Conservation (phyloP, 2,888 invertebrate genomes). For the Pachymerium ferrugineum region DNA sequence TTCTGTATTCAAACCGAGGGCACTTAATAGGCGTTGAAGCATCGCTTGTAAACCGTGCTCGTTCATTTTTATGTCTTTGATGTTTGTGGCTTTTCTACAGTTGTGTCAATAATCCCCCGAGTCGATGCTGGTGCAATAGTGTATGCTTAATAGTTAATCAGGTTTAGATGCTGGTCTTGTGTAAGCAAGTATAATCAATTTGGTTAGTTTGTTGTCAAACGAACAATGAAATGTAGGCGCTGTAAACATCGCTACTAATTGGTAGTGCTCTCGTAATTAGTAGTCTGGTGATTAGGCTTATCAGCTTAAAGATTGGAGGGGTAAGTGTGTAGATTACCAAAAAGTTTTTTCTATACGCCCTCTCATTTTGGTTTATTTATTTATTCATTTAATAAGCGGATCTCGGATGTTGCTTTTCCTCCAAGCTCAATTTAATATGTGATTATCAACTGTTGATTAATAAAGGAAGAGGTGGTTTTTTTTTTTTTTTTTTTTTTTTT, state of each 20-base stretch:
- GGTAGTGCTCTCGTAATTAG: background rate
- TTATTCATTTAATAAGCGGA: too few relatives aligned
- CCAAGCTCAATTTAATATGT: background rate
- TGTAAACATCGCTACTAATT: background rate
- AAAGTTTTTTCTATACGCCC: too few relatives aligned
- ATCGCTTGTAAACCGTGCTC: background rate
- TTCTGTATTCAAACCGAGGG: too few relatives aligned
- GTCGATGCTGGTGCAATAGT: constrained; percentile 2
- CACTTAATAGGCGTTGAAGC: background rate
- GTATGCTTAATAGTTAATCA: background rate
- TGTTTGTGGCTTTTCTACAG: background rate
- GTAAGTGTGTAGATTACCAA: too few relatives aligned
- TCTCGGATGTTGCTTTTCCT: background rate
- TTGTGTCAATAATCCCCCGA: background rate
- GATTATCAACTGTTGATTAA: background rate
- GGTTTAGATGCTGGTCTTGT: background rate
- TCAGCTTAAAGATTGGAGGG: too few relatives aligned
- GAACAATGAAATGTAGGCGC: background rate
- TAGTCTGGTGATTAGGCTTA: background rate
- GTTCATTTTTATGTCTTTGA: background rate
- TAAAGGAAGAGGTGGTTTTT: background rate
- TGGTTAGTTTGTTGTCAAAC: background rate
- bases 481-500: background rate
- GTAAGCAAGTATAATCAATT: constrained; percentile 13
- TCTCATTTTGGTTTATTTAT: too few relatives aligned